A percentile compares a stretch with the other conserved stretches of the same genome.
Evolutionary conservation across 2,888 invertebrate species (phyloP).

Genomic region (Pachycephus smyrnensis): DNA sequence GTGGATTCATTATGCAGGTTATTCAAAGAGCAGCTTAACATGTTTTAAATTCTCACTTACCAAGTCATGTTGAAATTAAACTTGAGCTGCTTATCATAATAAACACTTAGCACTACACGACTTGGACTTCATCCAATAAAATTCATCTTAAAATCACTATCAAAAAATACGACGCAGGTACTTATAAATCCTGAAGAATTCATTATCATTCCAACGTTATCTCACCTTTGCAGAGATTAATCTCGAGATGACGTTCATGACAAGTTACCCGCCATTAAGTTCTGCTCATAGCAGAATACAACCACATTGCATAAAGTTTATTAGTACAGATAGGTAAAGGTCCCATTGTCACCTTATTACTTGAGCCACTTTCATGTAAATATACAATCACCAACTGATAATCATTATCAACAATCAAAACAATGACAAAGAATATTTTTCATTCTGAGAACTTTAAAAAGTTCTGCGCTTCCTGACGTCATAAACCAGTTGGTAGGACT

Average conservation of each 20-base stretch:
- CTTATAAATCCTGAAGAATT: neutral
- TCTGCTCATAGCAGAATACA: neutral
- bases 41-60: slow-evolving; percentile 24
- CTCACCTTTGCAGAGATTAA: neutral
- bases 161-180: neutral
- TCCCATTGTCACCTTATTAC: neutral
- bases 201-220: neutral
- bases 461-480: neutral
- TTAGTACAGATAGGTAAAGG: neutral
- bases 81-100: neutral
- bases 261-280: neutral
- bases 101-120: neutral
- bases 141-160: neutral
- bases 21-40: neutral
- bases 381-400: neutral
- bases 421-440: neutral
- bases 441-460: neutral
- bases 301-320: neutral
- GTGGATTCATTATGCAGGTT: neutral
- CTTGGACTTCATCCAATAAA: neutral
- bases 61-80: slow-evolving; percentile 34
- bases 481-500: neutral
- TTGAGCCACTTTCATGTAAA: neutral
- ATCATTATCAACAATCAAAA: neutral
- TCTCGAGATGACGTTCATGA: neutral